Percentiles rank a stretch among this genome's conserved stretches.
Evolutionary conservation across 35 echinoderm and acorn worm species (phyloP).

Genomic region (Anneissia japonica): DNA sequence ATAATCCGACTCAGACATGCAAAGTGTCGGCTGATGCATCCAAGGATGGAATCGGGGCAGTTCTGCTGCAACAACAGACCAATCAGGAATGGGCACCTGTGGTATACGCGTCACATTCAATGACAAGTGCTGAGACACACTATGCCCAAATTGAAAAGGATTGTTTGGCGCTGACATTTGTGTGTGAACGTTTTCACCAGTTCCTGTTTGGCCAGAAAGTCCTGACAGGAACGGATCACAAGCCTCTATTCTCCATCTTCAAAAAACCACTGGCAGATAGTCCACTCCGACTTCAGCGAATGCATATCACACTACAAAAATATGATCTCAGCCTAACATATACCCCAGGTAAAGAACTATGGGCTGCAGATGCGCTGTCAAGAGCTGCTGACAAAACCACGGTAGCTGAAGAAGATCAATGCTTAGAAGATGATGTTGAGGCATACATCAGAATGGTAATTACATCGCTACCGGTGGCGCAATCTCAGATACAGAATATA

Average conservation of each 20-base stretch:
- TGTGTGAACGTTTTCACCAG: conserved; percentile 53
- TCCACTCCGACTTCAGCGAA: conserved; percentile 31
- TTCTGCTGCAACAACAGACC: conserved; percentile 2
- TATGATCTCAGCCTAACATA: conserved; percentile 52
- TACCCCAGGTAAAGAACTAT: conserved; percentile 38
- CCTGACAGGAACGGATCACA: conserved; percentile 51
- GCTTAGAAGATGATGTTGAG: conserved; percentile 1
- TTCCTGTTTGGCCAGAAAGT: conserved; percentile 42
- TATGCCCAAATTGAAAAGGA: conserved; percentile 61
- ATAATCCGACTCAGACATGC: not conserved
- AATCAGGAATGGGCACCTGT: conserved; percentile 29
- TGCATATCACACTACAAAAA: conserved; percentile 39
- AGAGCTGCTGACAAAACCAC: conserved; percentile 31
- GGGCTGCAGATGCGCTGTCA: conserved; percentile 43
- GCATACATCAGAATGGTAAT: not conserved
- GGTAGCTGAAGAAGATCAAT: not conserved
- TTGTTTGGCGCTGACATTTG: conserved; percentile 24
- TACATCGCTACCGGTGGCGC: not conserved
- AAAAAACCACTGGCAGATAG: conserved; percentile 37
- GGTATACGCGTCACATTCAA: conserved; percentile 39
- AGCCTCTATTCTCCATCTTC: conserved; percentile 44
- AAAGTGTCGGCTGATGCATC: conserved; percentile 26
- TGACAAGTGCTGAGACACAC: conserved; percentile 17
- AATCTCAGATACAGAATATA: not conserved
- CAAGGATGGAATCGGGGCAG: conserved; percentile 13